phyloP scores from a whole-genome alignment of 2,113 vertebrate species.

The Megaptera novaeangliae region DNA sequence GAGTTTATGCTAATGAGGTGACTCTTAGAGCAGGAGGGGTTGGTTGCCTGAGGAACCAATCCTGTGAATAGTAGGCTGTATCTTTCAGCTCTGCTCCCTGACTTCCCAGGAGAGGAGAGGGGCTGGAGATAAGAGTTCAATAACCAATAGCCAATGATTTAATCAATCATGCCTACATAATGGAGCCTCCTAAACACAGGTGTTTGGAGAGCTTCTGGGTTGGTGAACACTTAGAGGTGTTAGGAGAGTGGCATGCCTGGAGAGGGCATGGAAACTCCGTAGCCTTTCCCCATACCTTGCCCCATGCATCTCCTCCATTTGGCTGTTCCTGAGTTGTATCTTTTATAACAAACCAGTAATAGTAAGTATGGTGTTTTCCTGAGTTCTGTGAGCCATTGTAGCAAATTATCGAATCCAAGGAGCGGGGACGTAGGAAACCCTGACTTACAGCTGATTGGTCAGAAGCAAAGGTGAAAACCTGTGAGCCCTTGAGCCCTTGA shows the following conservation, averaged over 20 bases:
- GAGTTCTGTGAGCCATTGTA: background rate
- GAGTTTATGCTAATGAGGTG: background rate
- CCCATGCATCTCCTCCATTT: background rate
- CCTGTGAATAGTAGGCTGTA: background rate
- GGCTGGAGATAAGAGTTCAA: background rate
- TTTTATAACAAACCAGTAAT: background rate
- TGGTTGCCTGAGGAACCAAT: background rate
- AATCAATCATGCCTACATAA: background rate
- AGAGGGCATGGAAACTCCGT: background rate
- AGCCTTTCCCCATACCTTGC: background rate
- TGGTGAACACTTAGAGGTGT: background rate
- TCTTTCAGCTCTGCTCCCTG: background rate
- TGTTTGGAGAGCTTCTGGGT: background rate
- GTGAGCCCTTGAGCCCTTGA: background rate
- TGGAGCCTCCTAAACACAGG: background rate
- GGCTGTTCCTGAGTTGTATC: background rate
- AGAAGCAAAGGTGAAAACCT: background rate
- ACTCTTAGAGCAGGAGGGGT: background rate
- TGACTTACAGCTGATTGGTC: background rate
- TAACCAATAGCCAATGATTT: background rate
- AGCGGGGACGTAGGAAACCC: background rate
- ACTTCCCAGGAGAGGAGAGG: background rate
- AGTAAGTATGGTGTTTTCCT: background rate
- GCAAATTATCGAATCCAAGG: background rate
- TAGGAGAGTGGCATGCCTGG: background rate